A percentile compares a stretch with the other conserved stretches of the same genome.
These are phyloP conservation scores for Lycophotia porphyrea DNA, from an alignment of 2,888 invertebrate species.

Conservation along the genomic window DNA sequence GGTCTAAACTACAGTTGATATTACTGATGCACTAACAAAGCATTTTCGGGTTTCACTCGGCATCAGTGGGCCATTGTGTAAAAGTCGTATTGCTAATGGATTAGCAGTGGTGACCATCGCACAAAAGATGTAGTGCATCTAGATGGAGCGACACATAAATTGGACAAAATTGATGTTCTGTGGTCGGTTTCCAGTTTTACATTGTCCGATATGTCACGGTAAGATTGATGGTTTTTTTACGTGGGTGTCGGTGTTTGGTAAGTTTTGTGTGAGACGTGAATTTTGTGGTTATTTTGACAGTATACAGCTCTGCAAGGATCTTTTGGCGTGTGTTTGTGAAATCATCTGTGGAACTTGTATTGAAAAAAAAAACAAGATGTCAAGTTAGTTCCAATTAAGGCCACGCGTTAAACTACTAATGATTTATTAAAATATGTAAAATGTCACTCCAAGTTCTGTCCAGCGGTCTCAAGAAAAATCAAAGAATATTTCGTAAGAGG, in stretches of 20 bases:
- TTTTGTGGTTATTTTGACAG: background rate
- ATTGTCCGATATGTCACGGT: conserved; percentile 61
- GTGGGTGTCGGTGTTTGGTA: conserved; percentile 1
- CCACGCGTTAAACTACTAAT: background rate
- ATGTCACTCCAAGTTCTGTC: background rate
- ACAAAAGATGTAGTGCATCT: conserved; percentile 69
- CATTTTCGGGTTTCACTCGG: conserved; percentile 69
- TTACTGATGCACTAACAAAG: conserved; percentile 65
- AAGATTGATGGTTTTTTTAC: conserved; percentile 59
- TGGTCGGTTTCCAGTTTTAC: conserved; percentile 66
- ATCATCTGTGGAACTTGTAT: background rate
- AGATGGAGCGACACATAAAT: conserved; percentile 73
- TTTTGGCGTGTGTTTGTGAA: background rate
- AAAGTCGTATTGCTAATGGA: conserved; percentile 87
- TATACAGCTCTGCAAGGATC: background rate
- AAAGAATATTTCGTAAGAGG: background rate
- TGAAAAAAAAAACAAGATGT: background rate
- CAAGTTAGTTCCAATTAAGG: background rate
- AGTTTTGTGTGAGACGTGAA: conserved; percentile 4
- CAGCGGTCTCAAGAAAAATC: background rate
- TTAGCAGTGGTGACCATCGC: conserved; percentile 80
- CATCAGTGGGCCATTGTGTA: conserved; percentile 80
- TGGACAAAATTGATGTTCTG: conserved; percentile 74
- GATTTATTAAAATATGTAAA: background rate
- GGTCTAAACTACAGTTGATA: conserved; percentile 43